Base-by-base conservation (phyloP, 2,113 vertebrate genomes). In the Corythaixoides concolor region DNA sequence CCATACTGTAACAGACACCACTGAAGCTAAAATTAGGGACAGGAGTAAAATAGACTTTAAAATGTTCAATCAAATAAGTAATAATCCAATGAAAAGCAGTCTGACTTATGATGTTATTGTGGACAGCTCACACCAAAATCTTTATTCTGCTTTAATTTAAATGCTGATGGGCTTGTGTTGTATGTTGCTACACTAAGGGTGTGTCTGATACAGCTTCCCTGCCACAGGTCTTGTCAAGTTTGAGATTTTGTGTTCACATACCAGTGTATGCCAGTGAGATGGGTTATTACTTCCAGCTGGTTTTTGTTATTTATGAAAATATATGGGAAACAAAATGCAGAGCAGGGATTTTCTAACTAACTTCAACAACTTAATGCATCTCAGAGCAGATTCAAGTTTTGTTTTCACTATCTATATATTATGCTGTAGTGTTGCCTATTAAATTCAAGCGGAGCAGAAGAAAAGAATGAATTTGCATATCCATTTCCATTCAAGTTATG, bases 391-490 rank as follows among this genome's bases (percentile, higher is more conserved):
- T 96, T 95, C n/a, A 91, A 90, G 91, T 92, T 95, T 94, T 64
- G 45, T 70, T 95, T 95, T 95, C 2, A 0, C 39, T 88, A 82
- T 93, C 93, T 97, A 49, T 93, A 85, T 66, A 88, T 94, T 85
- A 49, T 69, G 39, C 84, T 88, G 81, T 91, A 95, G 86, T 75
- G 60, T 92, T 94, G 85, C 89, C 94, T 94, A 69, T 97, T 97
- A 95, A 82, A 94, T 90, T 97, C 87, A 95, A 96, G 91, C 23
- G 64, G 20, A 89, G 95, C 90, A 80, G 94, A 97, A 96, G 94
- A 97, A 97, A 72, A 95, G 92, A 52, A 78, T 5, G 5, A 69
- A 98, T 98, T 98, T 98, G 95, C 97, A 98, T 98, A 94, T 75
- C 84, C 88, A 94, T 98, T 97, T 98, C 94, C 94, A 97, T 97